phyloP scores from a whole-genome alignment of 2,888 invertebrate species.

The Noctuana brunneofusca region DNA sequence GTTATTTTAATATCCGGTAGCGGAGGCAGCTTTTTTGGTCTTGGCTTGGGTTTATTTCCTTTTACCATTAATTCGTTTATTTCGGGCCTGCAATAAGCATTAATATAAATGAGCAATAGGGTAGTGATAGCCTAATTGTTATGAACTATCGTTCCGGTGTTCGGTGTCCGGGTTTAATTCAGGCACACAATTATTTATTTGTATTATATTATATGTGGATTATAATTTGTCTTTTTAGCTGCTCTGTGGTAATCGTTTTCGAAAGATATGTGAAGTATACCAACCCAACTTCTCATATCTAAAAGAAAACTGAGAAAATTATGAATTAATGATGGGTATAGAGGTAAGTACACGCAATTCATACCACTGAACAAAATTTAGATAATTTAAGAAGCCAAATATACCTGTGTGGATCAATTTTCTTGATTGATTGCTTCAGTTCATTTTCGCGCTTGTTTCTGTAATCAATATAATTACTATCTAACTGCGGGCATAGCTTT shows the following conservation, averaged over 20 bases:
- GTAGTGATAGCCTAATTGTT: background rate
- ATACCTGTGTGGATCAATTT: constrained; percentile 68
- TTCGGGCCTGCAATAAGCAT: constrained; percentile 56
- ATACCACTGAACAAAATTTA: too few relatives aligned
- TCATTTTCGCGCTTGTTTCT: constrained; percentile 55
- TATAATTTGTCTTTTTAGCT: too few relatives aligned
- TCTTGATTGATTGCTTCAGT: constrained; percentile 52
- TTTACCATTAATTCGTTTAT: constrained; percentile 57
- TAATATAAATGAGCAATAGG: background rate
- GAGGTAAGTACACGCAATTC: too few relatives aligned
- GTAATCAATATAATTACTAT: constrained; percentile 58
- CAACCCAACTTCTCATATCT: too few relatives aligned
- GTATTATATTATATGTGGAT: too few relatives aligned
- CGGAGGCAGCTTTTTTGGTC: constrained; percentile 50
- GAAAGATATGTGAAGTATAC: too few relatives aligned
- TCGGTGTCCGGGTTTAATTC: too few relatives aligned
- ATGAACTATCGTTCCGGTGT: too few relatives aligned
- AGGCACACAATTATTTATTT: too few relatives aligned
- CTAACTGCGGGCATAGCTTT: constrained; percentile 45
- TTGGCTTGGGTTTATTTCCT: constrained; percentile 59
- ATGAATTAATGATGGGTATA: too few relatives aligned
- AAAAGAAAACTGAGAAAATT: too few relatives aligned
- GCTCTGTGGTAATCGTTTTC: too few relatives aligned
- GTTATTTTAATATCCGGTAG: constrained; percentile 53
- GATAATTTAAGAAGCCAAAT: background rate